Percentiles rank a stretch among this genome's conserved stretches.
phyloP scores from a whole-genome alignment of 1,140 invertebrate genomes.

The Hesperophylax magnus region DNA sequence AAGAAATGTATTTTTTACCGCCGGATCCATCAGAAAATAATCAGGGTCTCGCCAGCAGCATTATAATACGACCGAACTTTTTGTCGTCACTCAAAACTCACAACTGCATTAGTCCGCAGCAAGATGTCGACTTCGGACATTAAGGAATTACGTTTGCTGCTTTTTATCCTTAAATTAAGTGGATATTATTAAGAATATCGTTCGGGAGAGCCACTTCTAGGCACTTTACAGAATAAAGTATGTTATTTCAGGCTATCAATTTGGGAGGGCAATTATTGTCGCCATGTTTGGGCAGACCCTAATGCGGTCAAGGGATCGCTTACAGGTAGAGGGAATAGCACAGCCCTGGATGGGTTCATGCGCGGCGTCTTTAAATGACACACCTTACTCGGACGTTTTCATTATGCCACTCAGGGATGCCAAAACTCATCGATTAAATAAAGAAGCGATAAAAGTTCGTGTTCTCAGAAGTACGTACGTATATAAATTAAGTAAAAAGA shows the following conservation, averaged over 20 bases:
- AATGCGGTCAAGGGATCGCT: constrained; percentile 17
- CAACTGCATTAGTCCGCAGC: constrained; percentile 3
- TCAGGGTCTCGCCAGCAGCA: not conserved
- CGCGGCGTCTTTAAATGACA: constrained; percentile 24
- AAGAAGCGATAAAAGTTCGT: not conserved
- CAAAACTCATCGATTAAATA: not conserved
- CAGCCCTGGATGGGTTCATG: constrained; percentile 20
- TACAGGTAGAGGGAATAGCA: constrained; percentile 20
- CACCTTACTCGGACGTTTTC: constrained; percentile 19
- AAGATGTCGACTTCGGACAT: constrained; percentile 34
- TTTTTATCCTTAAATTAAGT: constrained; percentile 52
- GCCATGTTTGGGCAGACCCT: constrained; percentile 33
- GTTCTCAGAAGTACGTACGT: not conserved
- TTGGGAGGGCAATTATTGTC: constrained; percentile 57
- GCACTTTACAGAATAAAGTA: constrained; percentile 31
- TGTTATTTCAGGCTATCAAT: constrained; percentile 58
- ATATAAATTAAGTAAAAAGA: too few relatives aligned
- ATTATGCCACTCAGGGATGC: constrained; percentile 17
- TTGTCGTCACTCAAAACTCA: constrained; percentile 15
- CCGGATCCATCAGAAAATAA: not conserved
- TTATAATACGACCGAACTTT: constrained; percentile 9
- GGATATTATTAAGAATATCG: constrained; percentile 49
- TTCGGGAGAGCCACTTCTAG: not conserved
- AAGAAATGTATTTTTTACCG: not conserved
- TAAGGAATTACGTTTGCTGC: constrained; percentile 42